Percentiles rank a stretch among this genome's conserved stretches.
phyloP scores from a whole-genome alignment of 2,797 vertebrate genomes.

The Carduelis carduelis region DNA sequence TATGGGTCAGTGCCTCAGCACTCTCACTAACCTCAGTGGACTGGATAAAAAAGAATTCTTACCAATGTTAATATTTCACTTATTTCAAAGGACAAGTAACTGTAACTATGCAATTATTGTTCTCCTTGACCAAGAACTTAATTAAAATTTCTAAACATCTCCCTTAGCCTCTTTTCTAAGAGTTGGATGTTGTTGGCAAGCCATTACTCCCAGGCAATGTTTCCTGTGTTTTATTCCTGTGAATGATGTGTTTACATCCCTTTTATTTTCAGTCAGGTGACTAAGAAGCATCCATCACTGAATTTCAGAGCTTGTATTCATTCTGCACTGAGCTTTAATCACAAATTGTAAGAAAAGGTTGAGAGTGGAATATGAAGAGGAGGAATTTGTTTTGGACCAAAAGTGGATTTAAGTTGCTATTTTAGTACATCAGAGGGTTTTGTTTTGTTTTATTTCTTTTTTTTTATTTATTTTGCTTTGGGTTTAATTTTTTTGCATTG shows the following conservation, averaged over 20 bases:
- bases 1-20: background rate
- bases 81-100: background rate
- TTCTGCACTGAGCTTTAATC: background rate
- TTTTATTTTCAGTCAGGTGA: background rate
- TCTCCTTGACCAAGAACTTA: background rate
- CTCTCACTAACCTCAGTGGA: rapidly evolving
- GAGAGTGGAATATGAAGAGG: background rate
- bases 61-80: background rate
- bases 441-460: no score
- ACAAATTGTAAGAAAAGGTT: background rate
- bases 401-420: background rate
- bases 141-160: background rate
- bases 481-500: background rate
- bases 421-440: background rate
- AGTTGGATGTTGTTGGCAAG: background rate
- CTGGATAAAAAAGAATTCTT: background rate
- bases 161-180: background rate
- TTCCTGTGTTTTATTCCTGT: background rate
- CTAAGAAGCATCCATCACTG: rapidly evolving
- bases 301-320: background rate
- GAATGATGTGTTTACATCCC: background rate
- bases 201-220: background rate
- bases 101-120: background rate
- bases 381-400: background rate
- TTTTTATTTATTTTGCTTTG: background rate